Base-by-base conservation (phyloP, 2,888 invertebrate species). In the Heliconius ethilla region DNA sequence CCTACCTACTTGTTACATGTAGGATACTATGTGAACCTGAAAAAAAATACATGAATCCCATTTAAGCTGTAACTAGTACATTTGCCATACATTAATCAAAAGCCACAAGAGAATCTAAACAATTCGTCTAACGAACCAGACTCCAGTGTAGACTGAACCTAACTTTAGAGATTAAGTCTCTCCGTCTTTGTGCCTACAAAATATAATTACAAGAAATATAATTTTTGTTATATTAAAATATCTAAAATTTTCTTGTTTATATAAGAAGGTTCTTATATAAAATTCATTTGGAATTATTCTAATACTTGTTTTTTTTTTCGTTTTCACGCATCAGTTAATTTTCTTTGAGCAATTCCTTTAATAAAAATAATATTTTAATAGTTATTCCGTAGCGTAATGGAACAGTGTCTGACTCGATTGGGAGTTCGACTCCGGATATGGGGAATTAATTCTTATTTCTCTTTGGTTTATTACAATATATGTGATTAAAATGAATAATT, bases 71-170 rank as follows among this genome's bases (percentile, higher is more conserved):
- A 70, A 55, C 70, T 6, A 25, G 22, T 29, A 22, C 51, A 27
- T 55, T 29, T 55, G 51, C 70, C 70, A 27, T 29, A 29, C 55
- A 70, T 70, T 70, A 70, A 70, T 70, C 70, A 70, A 51, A 70
- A 70, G 70, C 70, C 51, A 27, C 70, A 29, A 70, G 55, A 37
- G 67, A 67, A 55, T 55, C 70, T 55, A 70, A 70, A 55, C 70
- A 70, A 70, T 70, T 29, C 51, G 45, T 70, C 70, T 70, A 70
- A 70, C 70, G 70, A 51, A 51, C 51, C 51, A 55, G 29, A 22
- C 67, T n/a, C 67, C 67, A 37, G 70, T 70, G 40, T 51, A 51
- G 70, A 70, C 29, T n/a, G 22, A 51, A 55, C 67, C 37, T 67
- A 27, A 29, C 27, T 29, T 22, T 27, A 22, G 51, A 70, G 70